phyloP scores from a whole-genome alignment of 1,140 invertebrate species.

The Callitettix versicolor region DNA sequence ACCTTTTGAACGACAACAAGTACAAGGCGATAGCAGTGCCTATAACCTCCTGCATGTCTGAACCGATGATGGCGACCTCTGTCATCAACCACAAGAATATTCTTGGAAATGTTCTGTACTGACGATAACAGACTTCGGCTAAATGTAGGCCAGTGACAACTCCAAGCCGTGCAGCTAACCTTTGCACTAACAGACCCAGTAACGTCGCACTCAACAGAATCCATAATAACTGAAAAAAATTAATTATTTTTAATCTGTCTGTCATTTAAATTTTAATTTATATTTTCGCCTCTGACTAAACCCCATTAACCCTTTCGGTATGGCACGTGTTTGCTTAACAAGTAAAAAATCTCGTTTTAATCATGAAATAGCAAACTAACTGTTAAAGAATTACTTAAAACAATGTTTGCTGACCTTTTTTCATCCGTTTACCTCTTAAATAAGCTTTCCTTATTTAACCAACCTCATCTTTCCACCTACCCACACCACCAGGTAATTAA shows the following conservation, averaged over 20 bases:
- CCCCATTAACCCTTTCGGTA: no score
- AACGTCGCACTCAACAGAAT: constrained; percentile 74
- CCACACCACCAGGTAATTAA: no score
- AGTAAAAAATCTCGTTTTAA: no score
- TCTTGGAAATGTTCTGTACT: constrained; percentile 65
- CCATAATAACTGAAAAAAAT: constrained; percentile 64
- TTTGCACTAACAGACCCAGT: constrained; percentile 77
- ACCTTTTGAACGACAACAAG: constrained; percentile 75
- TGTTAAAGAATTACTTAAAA: no score
- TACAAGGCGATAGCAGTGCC: constrained; percentile 85
- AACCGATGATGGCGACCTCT: constrained; percentile 88
- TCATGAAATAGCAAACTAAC: no score
- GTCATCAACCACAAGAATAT: constrained; percentile 86
- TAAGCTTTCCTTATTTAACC: no score
- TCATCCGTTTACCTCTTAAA: no score
- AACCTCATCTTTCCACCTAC: no score
- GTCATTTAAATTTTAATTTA: no score
- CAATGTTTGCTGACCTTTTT: no score
- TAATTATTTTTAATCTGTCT: background rate
- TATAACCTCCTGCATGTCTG: constrained; percentile 90
- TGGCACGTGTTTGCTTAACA: no score
- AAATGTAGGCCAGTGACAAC: constrained; percentile 75
- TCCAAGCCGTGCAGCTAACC: constrained; percentile 73
- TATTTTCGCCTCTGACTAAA: no score
- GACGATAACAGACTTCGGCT: constrained; percentile 69